Percentiles rank a stretch among this genome's conserved stretches.
These are phyloP conservation scores for Ditula angustiorana DNA, from an alignment of 2,888 invertebrate genomes.

Conservation along the genomic window DNA sequence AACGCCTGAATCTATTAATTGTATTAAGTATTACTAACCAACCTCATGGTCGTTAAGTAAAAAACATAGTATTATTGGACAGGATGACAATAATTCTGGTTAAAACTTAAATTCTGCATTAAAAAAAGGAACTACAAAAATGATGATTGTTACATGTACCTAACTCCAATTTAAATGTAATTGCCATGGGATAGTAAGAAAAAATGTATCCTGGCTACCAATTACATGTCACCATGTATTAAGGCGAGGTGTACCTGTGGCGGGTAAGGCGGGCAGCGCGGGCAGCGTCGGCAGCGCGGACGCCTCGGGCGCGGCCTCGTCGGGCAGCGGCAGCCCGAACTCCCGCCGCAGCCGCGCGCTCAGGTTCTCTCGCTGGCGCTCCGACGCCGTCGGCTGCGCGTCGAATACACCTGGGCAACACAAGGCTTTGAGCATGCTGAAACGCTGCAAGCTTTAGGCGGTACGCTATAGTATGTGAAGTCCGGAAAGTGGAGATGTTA, in stretches of 20 bases:
- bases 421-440: not conserved
- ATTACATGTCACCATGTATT: not conserved
- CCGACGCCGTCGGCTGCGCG: slow-evolving; percentile 93
- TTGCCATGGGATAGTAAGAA: too few relatives aligned
- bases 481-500: slow-evolving; percentile 2
- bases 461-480: not conserved
- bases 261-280: slow-evolving; percentile 22
- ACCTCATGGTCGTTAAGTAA: too few relatives aligned
- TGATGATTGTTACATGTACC: too few relatives aligned
- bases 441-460: not conserved
- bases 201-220: too few relatives aligned
- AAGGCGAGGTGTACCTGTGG: not conserved
- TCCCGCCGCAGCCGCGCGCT: slow-evolving; percentile 93
- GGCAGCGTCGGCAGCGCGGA: slow-evolving; percentile 57
- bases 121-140: too few relatives aligned
- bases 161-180: too few relatives aligned
- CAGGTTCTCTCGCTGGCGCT: slow-evolving; percentile 94
- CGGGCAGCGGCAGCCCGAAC: slow-evolving; percentile 90
- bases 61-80: too few relatives aligned
- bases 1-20: too few relatives aligned
- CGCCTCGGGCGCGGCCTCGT: slow-evolving; percentile 85
- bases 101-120: too few relatives aligned
- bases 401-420: slow-evolving; percentile 88
- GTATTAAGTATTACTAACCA: too few relatives aligned
- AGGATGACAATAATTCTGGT: too few relatives aligned